These are phyloP conservation scores for Petrocephalus zakoni DNA, from an alignment of 2,113 vertebrate genomes.

Conservation along the genomic window DNA sequence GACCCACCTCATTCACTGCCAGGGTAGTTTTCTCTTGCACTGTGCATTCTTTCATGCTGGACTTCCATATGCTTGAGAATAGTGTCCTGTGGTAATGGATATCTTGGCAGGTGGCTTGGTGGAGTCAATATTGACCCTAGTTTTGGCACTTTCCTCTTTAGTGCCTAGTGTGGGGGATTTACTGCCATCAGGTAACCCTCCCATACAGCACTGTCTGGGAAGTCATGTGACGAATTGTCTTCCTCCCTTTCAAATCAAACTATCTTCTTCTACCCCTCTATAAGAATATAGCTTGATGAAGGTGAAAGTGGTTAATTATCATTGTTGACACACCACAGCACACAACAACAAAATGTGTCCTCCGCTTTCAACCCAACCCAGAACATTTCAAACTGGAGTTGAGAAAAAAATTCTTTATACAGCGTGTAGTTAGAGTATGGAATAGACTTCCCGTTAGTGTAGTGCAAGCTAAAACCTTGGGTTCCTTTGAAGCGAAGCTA, in stretches of 20 bases:
- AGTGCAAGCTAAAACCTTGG: too few relatives aligned
- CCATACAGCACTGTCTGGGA: neutral
- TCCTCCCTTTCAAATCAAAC: neutral
- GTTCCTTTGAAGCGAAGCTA: too few relatives aligned
- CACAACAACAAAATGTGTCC: too few relatives aligned
- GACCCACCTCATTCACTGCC: conserved; percentile 26
- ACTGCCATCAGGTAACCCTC: neutral
- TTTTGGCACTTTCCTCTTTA: conserved; percentile 26
- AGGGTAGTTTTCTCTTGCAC: neutral
- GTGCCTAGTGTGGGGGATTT: neutral
- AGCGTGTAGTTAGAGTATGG: too few relatives aligned
- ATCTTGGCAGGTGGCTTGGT: conserved; percentile 2
- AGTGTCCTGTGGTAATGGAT: neutral
- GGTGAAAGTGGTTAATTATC: too few relatives aligned
- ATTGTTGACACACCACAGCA: too few relatives aligned
- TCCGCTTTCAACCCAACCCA: too few relatives aligned
- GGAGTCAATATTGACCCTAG: conserved; percentile 9
- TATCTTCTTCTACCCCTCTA: neutral
- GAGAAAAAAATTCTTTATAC: too few relatives aligned
- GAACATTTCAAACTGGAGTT: too few relatives aligned
- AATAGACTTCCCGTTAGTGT: too few relatives aligned
- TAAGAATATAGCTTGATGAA: neutral
- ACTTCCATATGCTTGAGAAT: neutral
- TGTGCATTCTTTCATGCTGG: neutral
- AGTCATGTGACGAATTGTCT: neutral